These are phyloP conservation scores for Campoplex nolae DNA, from an alignment of 2,888 invertebrate genomes.

Conservation along the genomic window DNA sequence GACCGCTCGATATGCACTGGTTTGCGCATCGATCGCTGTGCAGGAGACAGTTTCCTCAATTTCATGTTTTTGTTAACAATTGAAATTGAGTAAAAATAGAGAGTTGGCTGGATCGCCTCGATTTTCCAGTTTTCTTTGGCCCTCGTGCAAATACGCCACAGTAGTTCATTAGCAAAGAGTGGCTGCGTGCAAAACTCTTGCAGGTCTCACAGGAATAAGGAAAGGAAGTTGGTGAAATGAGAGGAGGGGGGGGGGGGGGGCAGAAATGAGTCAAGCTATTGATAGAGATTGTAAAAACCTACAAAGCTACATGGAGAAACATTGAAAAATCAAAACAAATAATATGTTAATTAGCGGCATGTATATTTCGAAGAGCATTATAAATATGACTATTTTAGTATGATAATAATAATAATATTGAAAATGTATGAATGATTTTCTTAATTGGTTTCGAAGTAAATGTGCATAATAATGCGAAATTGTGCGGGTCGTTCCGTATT, in stretches of 20 bases:
- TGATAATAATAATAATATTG: too few species aligned
- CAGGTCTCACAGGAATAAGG: background rate
- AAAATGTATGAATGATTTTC: background rate
- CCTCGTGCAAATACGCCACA: background rate
- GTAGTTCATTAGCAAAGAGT: background rate
- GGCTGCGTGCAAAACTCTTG: background rate
- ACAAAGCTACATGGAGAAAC: too few species aligned
- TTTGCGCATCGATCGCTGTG: too few species aligned
- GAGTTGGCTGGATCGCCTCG: too few species aligned
- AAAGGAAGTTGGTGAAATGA: background rate
- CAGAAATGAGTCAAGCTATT: too few species aligned
- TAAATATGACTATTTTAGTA: background rate
- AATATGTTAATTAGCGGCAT: too few species aligned
- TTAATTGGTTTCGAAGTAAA: background rate
- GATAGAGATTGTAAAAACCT: too few species aligned
- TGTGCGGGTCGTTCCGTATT: background rate
- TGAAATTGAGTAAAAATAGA: too few species aligned
- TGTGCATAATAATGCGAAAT: slow-evolving; percentile 1
- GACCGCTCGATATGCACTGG: too few species aligned
- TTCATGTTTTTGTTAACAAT: too few species aligned
- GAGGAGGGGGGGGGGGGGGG: too few species aligned
- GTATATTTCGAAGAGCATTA: background rate
- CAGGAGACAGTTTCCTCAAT: too few species aligned
- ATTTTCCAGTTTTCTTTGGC: background rate
- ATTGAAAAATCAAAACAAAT: background rate